Base-by-base conservation (phyloP, 2,113 vertebrate species). In the Pica pica region DNA sequence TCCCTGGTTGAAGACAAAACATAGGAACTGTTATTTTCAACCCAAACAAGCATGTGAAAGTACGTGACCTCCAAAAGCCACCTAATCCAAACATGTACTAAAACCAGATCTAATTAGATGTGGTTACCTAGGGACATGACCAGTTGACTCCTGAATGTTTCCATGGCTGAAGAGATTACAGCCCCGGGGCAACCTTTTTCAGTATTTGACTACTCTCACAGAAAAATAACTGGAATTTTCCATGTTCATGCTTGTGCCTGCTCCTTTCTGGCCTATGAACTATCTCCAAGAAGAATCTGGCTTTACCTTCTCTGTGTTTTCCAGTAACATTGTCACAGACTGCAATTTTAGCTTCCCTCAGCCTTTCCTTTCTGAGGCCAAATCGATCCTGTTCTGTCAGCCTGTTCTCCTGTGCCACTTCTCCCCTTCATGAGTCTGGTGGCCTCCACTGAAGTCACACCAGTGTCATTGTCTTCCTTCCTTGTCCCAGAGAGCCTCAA, bases 241-340 rank as follows among this genome's bases (percentile, higher is more conserved):
- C 27, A 59, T 1, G 5, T 22, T 64, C 10, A 42, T 0, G 0
- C 28, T 67, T 57, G 7, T 30, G 59, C 6, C 27, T 52, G 18
- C 9, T 90, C 31, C 24, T 42, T 91, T 41, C 20, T 8, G 1
- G 37, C 33, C 39, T 50, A 16, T 1, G 31, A 41, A 44, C 16
- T 35, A 30, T 17, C 16, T 35, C 27, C 30, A 63, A 79, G 65
- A 52, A 71, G 8, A 82, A 59, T 8, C 12, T 39, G n/a, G 10
- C 33, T 56, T 33, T 37, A 60, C 15, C 6, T 49, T 68, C 41
- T 47, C 24, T 13, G 11, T 13, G 28, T 39, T 26, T 44, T 74
- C 47, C 47, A 78, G 7, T 1, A 42, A 56, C 44, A 22, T 0
- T 24, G 28, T 9, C 82, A 78, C 0, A 42, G 24, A 35, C 19